Evolutionary conservation across 1,140 invertebrate genomes (phyloP), one percentile per base, ranked within the genome.

Genomic region (Stenopsyche tienmushanensis): DNA sequence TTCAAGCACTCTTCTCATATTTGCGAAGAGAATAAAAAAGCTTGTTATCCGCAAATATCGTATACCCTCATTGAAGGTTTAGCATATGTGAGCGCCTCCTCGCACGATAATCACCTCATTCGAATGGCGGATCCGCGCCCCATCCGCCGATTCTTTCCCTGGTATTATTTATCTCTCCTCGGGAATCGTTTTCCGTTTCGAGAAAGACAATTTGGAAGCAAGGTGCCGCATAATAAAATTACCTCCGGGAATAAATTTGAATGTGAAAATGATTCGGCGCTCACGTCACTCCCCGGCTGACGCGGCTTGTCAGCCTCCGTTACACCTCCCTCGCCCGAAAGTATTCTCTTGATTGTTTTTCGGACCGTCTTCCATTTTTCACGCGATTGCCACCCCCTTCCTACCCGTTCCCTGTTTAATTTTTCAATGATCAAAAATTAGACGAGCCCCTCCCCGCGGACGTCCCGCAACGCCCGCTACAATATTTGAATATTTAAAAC

Each of bases 191-290:
- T 57, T 50, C 60, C 53, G 24, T 53, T 64, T 55, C 50, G 55
- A 10, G 39, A 15, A 60, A 66, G 64, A 69, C 67, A 69, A 69
- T 69, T 69, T 66, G 64, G 59, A 25, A 17, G 63, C 60, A 25
- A 59, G 64, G 64, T 60, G 67, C 53, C 64, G 64, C 64, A 59
- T 66, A 66, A 69, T 69, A 66, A 69, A 69, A 69, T 69, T 69
- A 69, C 67, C 64, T 66, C 41, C 44, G 67, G 60, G 64, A 69
- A 69, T 69, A 66, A 69, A 69, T 69, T 69, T 69, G 67, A 69
- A 69, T 69, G 64, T 50, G 59, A 66, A 69, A 69, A 69, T 66
- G 29, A 66, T 69, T 59, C 64, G 21, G 50, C 44, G 24, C 60
- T 55, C 47, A 52, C 50, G 52, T 58, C 55, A 50, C 42, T 44